phyloP scores from a whole-genome alignment of 2,888 invertebrate genomes.

The Tanypteryx hageni region DNA sequence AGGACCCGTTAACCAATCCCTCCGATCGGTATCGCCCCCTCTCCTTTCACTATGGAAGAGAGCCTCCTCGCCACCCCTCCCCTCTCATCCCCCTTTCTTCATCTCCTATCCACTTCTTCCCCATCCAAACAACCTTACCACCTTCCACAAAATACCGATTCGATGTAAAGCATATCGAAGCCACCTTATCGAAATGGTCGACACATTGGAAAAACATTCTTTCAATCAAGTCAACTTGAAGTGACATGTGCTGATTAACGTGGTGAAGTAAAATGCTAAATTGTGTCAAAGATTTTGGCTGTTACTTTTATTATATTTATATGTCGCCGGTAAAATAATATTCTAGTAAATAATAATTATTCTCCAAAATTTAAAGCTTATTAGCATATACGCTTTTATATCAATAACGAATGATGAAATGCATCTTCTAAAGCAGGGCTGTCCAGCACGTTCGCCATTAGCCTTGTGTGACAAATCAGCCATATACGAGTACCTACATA shows the following conservation, averaged over 20 bases:
- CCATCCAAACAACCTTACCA: not conserved
- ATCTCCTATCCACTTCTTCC: not conserved
- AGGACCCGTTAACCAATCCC: slow-evolving; percentile 27
- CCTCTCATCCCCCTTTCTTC: no score
- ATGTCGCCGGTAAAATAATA: no score
- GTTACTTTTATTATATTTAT: not conserved
- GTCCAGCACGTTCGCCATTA: no score
- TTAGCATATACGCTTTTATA: no score
- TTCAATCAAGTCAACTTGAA: slow-evolving; percentile 32
- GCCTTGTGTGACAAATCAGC: no score
- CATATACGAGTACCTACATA: no score
- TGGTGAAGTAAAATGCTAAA: slow-evolving; percentile 41
- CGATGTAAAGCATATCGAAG: slow-evolving; percentile 47
- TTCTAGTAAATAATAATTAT: no score
- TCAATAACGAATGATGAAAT: no score
- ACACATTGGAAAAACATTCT: slow-evolving; percentile 39
- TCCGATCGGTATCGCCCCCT: slow-evolving; percentile 29
- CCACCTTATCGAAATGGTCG: slow-evolving; percentile 35
- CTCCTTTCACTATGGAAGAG: not conserved
- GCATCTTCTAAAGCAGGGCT: no score
- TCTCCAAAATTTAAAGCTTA: no score
- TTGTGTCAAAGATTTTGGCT: slow-evolving; percentile 30
- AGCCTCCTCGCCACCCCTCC: not conserved
- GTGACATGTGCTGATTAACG: slow-evolving; percentile 47
- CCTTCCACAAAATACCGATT: slow-evolving; percentile 34